Evolutionary conservation across 2,797 vertebrate genomes (phyloP).

Genomic region (Brachymystax lenok): DNA sequence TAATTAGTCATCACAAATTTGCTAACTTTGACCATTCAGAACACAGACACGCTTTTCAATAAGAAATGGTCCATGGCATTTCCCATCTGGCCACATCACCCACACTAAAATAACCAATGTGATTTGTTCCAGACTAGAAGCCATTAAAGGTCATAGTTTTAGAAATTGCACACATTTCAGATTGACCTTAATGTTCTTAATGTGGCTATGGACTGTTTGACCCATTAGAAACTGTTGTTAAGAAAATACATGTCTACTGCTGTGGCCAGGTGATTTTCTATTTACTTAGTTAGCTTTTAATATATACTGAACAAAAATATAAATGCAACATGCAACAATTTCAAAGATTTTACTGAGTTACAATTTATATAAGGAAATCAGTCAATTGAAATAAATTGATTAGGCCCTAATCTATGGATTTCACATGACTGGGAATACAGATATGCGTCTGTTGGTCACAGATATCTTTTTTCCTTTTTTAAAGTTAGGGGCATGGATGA

Average conservation of each 20-base stretch:
- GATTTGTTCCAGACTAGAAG: constrained; percentile 27
- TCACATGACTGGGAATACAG: too few relatives aligned
- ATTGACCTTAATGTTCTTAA: constrained; percentile 3
- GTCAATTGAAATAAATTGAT: too few relatives aligned
- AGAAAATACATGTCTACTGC: background rate
- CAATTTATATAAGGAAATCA: too few relatives aligned
- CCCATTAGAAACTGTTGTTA: background rate
- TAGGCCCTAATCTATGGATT: too few relatives aligned
- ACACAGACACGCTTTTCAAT: constrained; percentile 47
- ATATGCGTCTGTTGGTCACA: too few relatives aligned
- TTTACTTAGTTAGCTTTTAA: too few relatives aligned
- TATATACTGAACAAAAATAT: too few relatives aligned
- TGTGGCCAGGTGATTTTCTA: background rate
- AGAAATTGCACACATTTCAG: constrained; percentile 13
- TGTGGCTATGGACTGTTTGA: background rate
- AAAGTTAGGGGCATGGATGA: too few relatives aligned
- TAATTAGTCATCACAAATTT: constrained; percentile 32
- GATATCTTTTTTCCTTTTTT: too few relatives aligned
- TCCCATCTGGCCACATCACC: constrained; percentile 34
- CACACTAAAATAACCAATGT: constrained; percentile 45
- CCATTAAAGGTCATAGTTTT: constrained; percentile 27
- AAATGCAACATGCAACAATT: too few relatives aligned
- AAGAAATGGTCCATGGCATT: constrained; percentile 38
- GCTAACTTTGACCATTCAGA: constrained; percentile 12
- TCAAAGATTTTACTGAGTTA: too few relatives aligned